Conservation (phyloP, 2,113 vertebrate species). For the Microtus montanus region DNA sequence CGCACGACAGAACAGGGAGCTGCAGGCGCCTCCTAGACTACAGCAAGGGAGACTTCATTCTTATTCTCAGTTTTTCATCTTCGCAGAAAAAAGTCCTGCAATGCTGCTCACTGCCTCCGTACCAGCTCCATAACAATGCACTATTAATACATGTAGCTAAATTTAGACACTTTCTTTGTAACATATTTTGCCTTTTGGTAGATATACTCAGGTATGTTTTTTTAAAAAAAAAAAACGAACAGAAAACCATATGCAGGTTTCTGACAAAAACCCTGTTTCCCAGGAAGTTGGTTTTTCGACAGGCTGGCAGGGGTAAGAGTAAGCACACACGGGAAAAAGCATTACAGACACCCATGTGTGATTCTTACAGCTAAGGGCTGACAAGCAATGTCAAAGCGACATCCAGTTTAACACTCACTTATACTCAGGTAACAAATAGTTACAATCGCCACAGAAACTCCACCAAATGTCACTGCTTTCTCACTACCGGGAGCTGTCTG, state of each 20-base stretch:
- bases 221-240: background rate
- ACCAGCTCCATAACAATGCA: background rate
- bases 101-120: background rate
- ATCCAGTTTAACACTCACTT: background rate
- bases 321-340: background rate
- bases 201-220: conserved; percentile 35
- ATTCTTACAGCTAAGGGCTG: background rate
- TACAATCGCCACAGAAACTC: background rate
- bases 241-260: background rate
- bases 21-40: conserved; percentile 45
- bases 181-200: conserved; percentile 40
- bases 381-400: fast-evolving
- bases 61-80: background rate
- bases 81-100: background rate
- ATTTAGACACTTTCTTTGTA: conserved; percentile 1
- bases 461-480: background rate
- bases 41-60: background rate
- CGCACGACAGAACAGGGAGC: conserved; percentile 82
- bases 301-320: background rate
- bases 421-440: background rate
- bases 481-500: background rate
- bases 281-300: fast-evolving
- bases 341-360: background rate
- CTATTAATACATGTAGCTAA: background rate
- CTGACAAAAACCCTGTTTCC: background rate